A percentile compares a stretch with the other conserved stretches of the same genome.
These are phyloP conservation scores for Ectropis grisescens DNA, from an alignment of 1,140 invertebrate species.

Conservation along the genomic window DNA sequence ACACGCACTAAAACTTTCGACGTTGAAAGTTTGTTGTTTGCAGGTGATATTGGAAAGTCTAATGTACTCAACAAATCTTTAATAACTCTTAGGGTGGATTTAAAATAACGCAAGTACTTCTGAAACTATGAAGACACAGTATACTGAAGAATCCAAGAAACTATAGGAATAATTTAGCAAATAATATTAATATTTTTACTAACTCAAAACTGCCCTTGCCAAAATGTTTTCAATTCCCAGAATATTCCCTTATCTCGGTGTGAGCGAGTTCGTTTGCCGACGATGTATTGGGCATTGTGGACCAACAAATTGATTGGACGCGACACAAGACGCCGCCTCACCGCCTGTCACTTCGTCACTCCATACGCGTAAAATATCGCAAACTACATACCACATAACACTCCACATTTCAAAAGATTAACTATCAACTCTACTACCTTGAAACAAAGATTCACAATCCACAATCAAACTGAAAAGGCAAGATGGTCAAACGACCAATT, in stretches of 20 bases:
- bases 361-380: slow-evolving; percentile 16
- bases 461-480: background rate
- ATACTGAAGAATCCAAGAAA: background rate
- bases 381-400: background rate
- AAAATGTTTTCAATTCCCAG: too few relatives aligned
- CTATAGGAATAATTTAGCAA: background rate
- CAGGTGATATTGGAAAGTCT: too few relatives aligned
- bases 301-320: slow-evolving; percentile 50
- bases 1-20: too few relatives aligned
- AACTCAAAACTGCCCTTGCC: too few relatives aligned
- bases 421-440: slow-evolving; percentile 2
- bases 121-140: too few relatives aligned
- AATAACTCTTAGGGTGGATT: too few relatives aligned
- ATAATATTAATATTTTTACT: too few relatives aligned
- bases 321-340: slow-evolving; percentile 26
- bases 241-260: slow-evolving; percentile 11
- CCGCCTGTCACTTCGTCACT: slow-evolving; percentile 43
- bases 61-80: too few relatives aligned
- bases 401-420: slow-evolving; percentile 1
- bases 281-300: slow-evolving; percentile 41
- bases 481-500: background rate
- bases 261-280: slow-evolving; percentile 26
- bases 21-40: too few relatives aligned
- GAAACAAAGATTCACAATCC: background rate
- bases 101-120: too few relatives aligned